Conservation (phyloP, 2,113 vertebrate species). For the Albula glossodonta region DNA sequence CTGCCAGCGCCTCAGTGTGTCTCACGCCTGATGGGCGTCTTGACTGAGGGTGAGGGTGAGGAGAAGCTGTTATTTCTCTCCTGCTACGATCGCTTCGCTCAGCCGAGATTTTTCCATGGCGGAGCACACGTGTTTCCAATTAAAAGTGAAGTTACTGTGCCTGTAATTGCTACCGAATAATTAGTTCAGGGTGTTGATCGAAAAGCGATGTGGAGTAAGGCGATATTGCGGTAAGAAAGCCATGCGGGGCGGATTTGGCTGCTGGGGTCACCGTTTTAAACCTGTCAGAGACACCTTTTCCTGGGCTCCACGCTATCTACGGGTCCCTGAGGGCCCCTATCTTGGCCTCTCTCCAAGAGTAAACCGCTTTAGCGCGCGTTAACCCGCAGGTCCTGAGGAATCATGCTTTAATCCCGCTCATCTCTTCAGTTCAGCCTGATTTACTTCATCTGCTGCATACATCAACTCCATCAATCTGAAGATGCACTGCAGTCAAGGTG, state of each 20-base stretch:
- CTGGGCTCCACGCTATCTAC: too few relatives aligned
- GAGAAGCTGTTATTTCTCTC: neutral
- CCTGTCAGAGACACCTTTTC: neutral
- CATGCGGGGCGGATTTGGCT: neutral
- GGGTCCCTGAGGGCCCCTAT: neutral
- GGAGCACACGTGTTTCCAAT: conserved; percentile 38
- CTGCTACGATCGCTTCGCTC: neutral
- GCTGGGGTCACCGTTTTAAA: neutral
- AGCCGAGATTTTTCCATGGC: neutral
- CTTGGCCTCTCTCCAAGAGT: neutral
- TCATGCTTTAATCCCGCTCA: neutral
- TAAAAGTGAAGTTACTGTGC: conserved; percentile 32
- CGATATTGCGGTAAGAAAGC: neutral
- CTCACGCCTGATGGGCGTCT: neutral
- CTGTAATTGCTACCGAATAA: conserved; percentile 47
- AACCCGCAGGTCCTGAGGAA: neutral
- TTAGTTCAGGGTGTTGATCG: conserved; percentile 42
- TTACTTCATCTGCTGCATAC: neutral
- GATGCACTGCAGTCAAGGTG: neutral
- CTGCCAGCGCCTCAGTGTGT: neutral
- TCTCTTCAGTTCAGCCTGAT: neutral
- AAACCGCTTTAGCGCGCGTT: neutral
- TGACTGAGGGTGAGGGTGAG: neutral
- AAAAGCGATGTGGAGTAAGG: conserved; percentile 20
- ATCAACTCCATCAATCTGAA: neutral